Evolutionary conservation across 1,140 invertebrate species (phyloP).

Genomic region (Anthonomus grandis): DNA sequence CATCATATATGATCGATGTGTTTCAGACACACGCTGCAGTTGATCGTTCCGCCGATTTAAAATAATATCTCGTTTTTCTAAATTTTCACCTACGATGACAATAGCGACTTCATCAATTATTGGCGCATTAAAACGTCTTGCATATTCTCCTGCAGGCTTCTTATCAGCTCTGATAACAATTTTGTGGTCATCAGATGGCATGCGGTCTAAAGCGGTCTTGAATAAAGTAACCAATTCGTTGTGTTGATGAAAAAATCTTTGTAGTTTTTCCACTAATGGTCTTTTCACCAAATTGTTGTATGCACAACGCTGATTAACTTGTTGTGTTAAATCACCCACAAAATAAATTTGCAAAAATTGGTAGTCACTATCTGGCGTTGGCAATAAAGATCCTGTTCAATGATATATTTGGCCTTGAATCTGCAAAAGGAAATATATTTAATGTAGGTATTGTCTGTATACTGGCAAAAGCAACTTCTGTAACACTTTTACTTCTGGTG

Average conservation of each 20-base stretch:
- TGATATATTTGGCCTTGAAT: conserved; percentile 49
- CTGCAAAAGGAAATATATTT: too few species aligned
- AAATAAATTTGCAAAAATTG: conserved; percentile 47
- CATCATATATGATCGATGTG: conserved; percentile 49
- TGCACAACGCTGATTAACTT: conserved; percentile 35
- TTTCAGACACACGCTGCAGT: conserved; percentile 45
- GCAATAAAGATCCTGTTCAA: conserved; percentile 36
- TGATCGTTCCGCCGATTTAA: conserved; percentile 33
- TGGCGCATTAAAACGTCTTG: conserved; percentile 48
- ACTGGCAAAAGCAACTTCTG: too few species aligned
- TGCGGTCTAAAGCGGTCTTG: conserved; percentile 37
- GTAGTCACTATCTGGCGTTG: background rate
- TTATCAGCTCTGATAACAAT: conserved; percentile 48
- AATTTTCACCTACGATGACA: conserved; percentile 33
- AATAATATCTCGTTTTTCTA: conserved; percentile 37
- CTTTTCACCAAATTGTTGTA: conserved; percentile 30
- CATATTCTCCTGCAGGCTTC: conserved; percentile 47
- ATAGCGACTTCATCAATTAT: conserved; percentile 50
- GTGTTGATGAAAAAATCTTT: conserved; percentile 39
- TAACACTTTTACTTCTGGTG: too few species aligned
- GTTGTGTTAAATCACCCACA: conserved; percentile 34
- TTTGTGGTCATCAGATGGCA: conserved; percentile 41
- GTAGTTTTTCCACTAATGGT: conserved; percentile 36
- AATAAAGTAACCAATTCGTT: conserved; percentile 41
- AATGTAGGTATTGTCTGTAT: too few species aligned